phyloP scores from a whole-genome alignment of 2,888 invertebrate genomes.

The Panopea generosa region DNA sequence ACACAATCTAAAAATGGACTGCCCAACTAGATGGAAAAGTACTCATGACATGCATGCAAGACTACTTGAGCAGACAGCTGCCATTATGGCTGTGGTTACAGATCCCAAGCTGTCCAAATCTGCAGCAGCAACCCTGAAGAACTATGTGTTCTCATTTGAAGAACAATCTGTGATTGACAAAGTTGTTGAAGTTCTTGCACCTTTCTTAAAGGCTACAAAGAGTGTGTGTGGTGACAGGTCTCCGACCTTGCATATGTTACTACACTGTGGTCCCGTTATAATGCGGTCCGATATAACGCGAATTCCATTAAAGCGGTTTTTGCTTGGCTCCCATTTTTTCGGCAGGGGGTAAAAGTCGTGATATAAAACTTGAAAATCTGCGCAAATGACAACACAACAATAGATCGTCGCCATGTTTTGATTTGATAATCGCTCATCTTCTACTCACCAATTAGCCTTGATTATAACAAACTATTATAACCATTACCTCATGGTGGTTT shows the following conservation, averaged over 20 bases:
- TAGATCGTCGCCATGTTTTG: too few relatives aligned
- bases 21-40: constrained; percentile 44
- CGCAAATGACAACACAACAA: too few relatives aligned
- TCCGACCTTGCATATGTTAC: constrained; percentile 46
- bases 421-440: too few relatives aligned
- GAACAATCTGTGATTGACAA: constrained; percentile 34
- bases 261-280: too few relatives aligned
- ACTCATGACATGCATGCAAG: constrained; percentile 23
- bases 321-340: too few relatives aligned
- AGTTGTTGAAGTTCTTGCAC: constrained; percentile 32
- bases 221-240: constrained; percentile 50
- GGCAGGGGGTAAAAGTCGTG: too few relatives aligned
- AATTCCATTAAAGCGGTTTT: too few relatives aligned
- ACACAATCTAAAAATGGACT: constrained; percentile 42
- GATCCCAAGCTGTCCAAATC: constrained; percentile 36
- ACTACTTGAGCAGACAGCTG: constrained; percentile 30
- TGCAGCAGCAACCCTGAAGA: constrained; percentile 10
- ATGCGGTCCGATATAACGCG: too few relatives aligned
- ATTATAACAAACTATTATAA: too few relatives aligned
- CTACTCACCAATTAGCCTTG: too few relatives aligned
- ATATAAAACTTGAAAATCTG: too few relatives aligned
- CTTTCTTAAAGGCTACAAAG: constrained; percentile 41
- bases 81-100: constrained; percentile 35
- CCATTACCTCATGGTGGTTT: too few relatives aligned
- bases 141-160: constrained; percentile 33